A percentile compares a stretch with the other conserved stretches of the same genome.
Evolutionary conservation across 1,140 invertebrate species (phyloP).

Genomic region (Pararge aegeria): DNA sequence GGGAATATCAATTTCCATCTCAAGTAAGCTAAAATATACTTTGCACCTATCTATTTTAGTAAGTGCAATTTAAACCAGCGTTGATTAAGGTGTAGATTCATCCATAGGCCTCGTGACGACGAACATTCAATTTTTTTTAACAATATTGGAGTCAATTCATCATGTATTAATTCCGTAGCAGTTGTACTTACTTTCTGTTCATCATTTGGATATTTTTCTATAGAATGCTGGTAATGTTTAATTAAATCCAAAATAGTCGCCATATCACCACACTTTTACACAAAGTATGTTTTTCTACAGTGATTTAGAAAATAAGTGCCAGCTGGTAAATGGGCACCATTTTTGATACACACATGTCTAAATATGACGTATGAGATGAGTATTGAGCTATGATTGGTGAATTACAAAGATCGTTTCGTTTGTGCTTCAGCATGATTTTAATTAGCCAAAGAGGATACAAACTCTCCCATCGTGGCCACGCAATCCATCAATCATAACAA

Average conservation of each 20-base stretch:
- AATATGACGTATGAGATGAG: constrained; percentile 31
- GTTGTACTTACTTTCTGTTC: constrained; percentile 80
- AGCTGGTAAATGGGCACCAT: constrained; percentile 76
- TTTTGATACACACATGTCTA: constrained; percentile 63
- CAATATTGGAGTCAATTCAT: not conserved
- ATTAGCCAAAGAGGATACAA: too few species aligned
- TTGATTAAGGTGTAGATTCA: not conserved
- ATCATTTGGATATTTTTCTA: constrained; percentile 82
- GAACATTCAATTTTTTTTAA: constrained; percentile 14
- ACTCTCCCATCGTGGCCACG: too few species aligned
- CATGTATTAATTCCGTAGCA: constrained; percentile 9
- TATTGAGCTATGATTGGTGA: constrained; percentile 17
- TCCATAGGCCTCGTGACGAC: constrained; percentile 3
- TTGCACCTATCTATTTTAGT: too few species aligned
- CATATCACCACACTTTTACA: constrained; percentile 52
- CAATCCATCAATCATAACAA: too few species aligned
- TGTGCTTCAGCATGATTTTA: too few species aligned
- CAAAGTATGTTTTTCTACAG: constrained; percentile 44
- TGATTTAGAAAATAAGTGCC: constrained; percentile 62
- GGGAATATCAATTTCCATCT: not conserved
- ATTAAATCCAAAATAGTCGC: constrained; percentile 72
- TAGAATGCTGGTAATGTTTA: constrained; percentile 83
- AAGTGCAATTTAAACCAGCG: not conserved
- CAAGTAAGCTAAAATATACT: not conserved
- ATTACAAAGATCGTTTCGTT: constrained; percentile 20